Evolutionary conservation across 2,888 invertebrate species (phyloP), one percentile per base, ranked within the genome.

Genomic region (Yponomeuta cagnagella): DNA sequence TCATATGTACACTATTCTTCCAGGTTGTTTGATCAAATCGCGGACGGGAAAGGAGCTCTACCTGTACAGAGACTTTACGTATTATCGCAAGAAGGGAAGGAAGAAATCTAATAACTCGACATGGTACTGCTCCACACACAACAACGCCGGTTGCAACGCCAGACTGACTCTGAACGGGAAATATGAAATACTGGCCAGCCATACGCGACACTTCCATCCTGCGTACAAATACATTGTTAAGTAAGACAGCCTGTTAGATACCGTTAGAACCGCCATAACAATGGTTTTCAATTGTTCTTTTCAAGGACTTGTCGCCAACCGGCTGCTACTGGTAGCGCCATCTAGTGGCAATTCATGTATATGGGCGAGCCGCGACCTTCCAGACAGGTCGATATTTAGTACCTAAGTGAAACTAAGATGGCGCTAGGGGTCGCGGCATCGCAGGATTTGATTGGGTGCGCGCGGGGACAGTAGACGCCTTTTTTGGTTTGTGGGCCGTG

Each of bases 41-140:
- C 82, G 88, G 1, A 80, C 84, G 5, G 90, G 89, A 37, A 88
- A 82, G 72, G 83, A 85, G 33, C 76, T 89, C 15, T 82, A 89
- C 0, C 83, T 89, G 79, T 84, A 79, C 76, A 83, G 86, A 63
- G 82, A 87, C 72, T 90, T 88, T 74, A 89, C 90, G 0, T 90
- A 88, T 74, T 89, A 88, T 76, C 87, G 86, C 77, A 89, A 89
- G 78, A 85, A 82, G 72, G 82, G 84, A 74, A 85, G 83, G 76
- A 87, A 86, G 78, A 85, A 79, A 64, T 23, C 30, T 31, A 64
- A 64, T 2, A 77, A 80, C 72, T 87, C 83, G 71, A 82, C 83
- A 71, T 90, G 90, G 90, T 86, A 88, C 72, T 90, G 90, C 72
- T 90, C 90, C 0, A 89, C 90, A 0, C 88, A 90, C 73, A 88